Evolutionary conservation across 2,797 vertebrate species (phyloP), one percentile per base, ranked within the genome.

Genomic region (Sebastes hubbsi): DNA sequence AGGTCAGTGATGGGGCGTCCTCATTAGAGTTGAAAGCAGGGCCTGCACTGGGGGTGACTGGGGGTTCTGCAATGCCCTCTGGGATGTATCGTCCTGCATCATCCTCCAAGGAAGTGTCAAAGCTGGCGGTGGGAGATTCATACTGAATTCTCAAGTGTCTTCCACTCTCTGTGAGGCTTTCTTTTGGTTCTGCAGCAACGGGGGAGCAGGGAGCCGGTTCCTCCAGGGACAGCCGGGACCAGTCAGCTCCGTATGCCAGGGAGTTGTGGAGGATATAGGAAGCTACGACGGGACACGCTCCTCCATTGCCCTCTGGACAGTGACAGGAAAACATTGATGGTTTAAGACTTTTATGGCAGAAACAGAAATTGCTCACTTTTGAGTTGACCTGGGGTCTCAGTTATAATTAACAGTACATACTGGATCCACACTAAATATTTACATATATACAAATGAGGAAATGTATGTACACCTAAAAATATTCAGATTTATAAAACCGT

Each of bases 191-290:
- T 16, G 71, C 60, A 4, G 78, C 27, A 12, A 82, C 80, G 10
- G 93, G 89, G 38, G 93, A 89, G 30, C 82, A 77, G 14, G 93
- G 91, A 1, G 87, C 85, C 0, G 90, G 87, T 56, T 83, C 81
- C 24, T 88, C 91, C 18, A 89, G 86, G 8, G 85, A 79, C 18
- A 98, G 89, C 67, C 91, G 93, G 13, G 97, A 98, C 99, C 99
- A 99, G 92, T 99, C 98, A 0, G 97, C 97, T 56, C 98, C 98
- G 0, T 99, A 99, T 1, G 98, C 97, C 89, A 99, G 84, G 2
- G 98, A 99, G 81, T 96, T 96, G 90, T 98, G 96, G 59, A 97
- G 87, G 55, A 95, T 91, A 1, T 98, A 97, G 56, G 98, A 98
- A 3, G 95, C 94, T 14, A 96, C 83, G 7, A 98, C 83, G 0